Evolutionary conservation across 2,888 invertebrate genomes (phyloP).

Genomic region (Caenorhabditis sp.): DNA sequence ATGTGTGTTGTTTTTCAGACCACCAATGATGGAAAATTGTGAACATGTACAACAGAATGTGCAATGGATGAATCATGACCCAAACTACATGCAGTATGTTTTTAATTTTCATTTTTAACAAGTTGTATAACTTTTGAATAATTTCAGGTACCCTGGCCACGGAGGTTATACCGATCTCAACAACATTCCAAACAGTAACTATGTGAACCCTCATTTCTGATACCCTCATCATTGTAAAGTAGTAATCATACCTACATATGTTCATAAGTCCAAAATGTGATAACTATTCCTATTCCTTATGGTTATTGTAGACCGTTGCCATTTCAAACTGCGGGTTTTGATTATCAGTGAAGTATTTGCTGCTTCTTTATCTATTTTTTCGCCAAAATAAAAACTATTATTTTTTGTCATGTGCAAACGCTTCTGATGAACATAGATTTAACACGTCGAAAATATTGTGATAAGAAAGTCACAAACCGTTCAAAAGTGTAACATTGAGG

Average conservation of each 20-base stretch:
- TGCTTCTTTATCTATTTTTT: neutral
- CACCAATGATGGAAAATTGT: neutral
- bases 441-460: too few relatives aligned
- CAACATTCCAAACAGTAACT: neutral
- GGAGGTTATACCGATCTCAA: neutral
- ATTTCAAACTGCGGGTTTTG: neutral
- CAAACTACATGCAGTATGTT: neutral
- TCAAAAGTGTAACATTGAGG: too few relatives aligned
- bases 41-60: neutral
- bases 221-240: too few relatives aligned
- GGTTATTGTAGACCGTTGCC: neutral
- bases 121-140: neutral
- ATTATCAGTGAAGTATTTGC: neutral
- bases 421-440: neutral
- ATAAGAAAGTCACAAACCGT: too few relatives aligned
- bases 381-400: neutral
- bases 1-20: neutral
- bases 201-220: neutral
- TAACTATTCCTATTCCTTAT: neutral
- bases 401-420: neutral
- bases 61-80: neutral
- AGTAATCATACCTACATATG: neutral
- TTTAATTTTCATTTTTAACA: neutral
- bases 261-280: neutral
- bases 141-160: neutral